These are phyloP conservation scores for Chinchilla lanigera DNA, from an alignment of 2,113 vertebrate species.

Conservation along the genomic window DNA sequence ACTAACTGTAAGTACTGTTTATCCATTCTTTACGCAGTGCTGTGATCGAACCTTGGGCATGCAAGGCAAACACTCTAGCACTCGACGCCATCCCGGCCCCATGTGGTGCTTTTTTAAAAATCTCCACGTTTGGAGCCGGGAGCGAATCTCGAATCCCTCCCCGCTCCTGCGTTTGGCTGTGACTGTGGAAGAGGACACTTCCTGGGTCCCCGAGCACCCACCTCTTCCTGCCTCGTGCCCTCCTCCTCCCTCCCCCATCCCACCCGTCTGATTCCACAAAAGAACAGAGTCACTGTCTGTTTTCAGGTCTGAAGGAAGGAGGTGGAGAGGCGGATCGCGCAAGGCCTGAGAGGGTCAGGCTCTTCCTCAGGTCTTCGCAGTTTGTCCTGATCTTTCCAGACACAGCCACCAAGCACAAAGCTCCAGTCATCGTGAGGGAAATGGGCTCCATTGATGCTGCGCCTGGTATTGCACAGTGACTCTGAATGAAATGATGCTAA, in stretches of 20 bases:
- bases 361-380: constrained; percentile 33
- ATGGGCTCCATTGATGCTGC: not conserved
- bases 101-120: not conserved
- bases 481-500: constrained; percentile 62
- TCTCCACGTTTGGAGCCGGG: not conserved
- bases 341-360: not conserved
- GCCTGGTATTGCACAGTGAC: constrained; percentile 60
- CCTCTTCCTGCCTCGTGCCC: not conserved
- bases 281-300: constrained; percentile 13
- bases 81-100: not conserved
- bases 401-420: constrained; percentile 50
- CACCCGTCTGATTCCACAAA: not conserved
- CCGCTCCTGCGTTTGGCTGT: not conserved
- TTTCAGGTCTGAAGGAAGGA: not conserved
- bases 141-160: not conserved
- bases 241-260: not conserved
- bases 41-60: not conserved
- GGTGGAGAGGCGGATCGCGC: not conserved
- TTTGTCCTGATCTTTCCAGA: constrained; percentile 14
- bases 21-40: not conserved
- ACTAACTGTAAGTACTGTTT: not conserved
- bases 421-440: constrained; percentile 63
- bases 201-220: not conserved
- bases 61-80: not conserved
- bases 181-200: not conserved